Evolutionary conservation across 2,888 invertebrate genomes (phyloP), one percentile per base, ranked within the genome.

Genomic region (Ochlodes sylvanus): DNA sequence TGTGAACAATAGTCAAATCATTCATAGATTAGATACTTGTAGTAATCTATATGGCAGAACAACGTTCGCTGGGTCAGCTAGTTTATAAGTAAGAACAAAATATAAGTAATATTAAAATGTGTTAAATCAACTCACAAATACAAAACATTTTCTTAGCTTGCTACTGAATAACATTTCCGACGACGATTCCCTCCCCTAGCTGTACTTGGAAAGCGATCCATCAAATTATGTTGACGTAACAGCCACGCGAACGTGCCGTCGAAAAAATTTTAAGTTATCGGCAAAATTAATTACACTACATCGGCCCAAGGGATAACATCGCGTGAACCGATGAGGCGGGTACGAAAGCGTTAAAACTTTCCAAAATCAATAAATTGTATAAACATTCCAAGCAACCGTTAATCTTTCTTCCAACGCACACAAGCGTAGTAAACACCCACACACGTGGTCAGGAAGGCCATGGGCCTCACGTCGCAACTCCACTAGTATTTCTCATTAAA

Each of bases 321-420:
- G 52, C 74, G 64, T 44, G 71, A 70, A 63, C 73, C 71, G 69
- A 76, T 70, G 56, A 69, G 54, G 60, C 56, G 61, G 54, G 21
- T 50, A 57, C 41, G 61, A 65, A 72, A 68, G 61, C 69, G 69
- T 70, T 61, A 79, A 82, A 85, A 86, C 78, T 82, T 85, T 79
- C 73, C 73, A 75, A 75, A 86, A 87, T 87, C 86, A 80, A 87
- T 86, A 85, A 79, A 78, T 69, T 77, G 79, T 79, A 79, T 81
- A 82, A 84, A 84, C 82, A 83, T 79, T 81, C 75, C 73, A 74
- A 41, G 50, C 50, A 42, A 42, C 77, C 76, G 74, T 74, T 81
- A 80, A 81, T 80, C 78, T 80, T 80, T 81, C 79, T 81, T 74
- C 64, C 72, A n/a, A 66, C 74, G 75, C 72, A 27, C 47, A 55